Conservation (phyloP, 2,888 invertebrate genomes). For the Cyclophora punctaria region DNA sequence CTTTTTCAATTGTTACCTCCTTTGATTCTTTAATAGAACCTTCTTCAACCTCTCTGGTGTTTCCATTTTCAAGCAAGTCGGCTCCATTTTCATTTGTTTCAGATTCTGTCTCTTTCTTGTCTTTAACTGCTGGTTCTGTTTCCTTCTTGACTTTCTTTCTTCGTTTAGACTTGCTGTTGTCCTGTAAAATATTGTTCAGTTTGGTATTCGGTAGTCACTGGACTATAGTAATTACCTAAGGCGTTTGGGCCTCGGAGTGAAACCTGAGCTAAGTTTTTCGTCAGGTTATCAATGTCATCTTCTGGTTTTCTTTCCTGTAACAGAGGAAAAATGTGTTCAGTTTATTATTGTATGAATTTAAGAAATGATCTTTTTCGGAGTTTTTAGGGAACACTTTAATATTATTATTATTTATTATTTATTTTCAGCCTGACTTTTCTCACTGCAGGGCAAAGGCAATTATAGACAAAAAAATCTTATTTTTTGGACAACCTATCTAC, state of each 20-base stretch:
- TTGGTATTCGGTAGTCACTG: constrained; percentile 57
- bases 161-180: constrained; percentile 39
- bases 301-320: constrained; percentile 54
- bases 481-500: no score
- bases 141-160: constrained; percentile 30
- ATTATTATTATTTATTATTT: no score
- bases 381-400: no score
- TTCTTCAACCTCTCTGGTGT: constrained; percentile 27
- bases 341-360: no score
- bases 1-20: no score
- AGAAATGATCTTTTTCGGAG: no score
- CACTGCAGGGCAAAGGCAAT: no score
- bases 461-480: no score
- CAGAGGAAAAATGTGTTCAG: constrained; percentile 7
- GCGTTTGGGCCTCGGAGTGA: constrained; percentile 61
- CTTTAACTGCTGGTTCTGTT: constrained; percentile 14
- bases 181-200: constrained; percentile 65
- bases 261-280: constrained; percentile 68
- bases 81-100: constrained; percentile 7
- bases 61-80: constrained; percentile 6
- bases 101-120: constrained; percentile 10
- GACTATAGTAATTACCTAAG: constrained; percentile 69
- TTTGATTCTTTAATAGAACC: constrained; percentile 48
- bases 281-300: constrained; percentile 60
- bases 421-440: no score